Conservation (phyloP, 1,140 invertebrate species). For the Papilio glaucus region DNA sequence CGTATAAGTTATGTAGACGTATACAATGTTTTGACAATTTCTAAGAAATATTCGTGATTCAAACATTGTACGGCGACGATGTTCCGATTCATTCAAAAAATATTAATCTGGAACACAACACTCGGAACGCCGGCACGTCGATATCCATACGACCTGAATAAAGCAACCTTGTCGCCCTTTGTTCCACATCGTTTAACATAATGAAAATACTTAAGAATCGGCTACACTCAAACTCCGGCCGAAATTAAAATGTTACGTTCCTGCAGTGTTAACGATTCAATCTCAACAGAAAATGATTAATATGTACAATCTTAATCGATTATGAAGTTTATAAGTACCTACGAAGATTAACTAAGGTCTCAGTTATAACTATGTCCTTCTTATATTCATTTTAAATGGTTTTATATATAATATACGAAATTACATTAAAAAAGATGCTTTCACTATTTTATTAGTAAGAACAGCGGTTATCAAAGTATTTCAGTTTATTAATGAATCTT, state of each 20-base stretch:
- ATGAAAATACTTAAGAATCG: constrained; percentile 49
- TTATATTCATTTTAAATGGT: too few species aligned
- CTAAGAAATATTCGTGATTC: neutral
- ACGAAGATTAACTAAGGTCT: neutral
- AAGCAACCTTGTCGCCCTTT: constrained; percentile 61
- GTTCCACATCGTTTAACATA: constrained; percentile 60
- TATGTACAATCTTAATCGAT: neutral
- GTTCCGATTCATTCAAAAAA: constrained; percentile 44
- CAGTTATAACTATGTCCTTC: too few species aligned
- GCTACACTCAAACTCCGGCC: constrained; percentile 20
- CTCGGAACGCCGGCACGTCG: constrained; percentile 41
- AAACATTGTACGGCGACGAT: neutral
- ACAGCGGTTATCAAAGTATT: too few species aligned
- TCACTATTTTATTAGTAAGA: too few species aligned
- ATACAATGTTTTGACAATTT: neutral
- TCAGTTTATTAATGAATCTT: too few species aligned
- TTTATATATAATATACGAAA: too few species aligned
- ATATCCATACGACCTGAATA: constrained; percentile 58
- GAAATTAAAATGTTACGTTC: constrained; percentile 30
- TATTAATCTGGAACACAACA: constrained; percentile 63
- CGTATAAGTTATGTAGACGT: too few species aligned
- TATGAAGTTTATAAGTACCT: neutral
- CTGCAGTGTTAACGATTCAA: constrained; percentile 4
- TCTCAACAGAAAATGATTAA: constrained; percentile 17
- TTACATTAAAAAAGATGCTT: too few species aligned